Conservation (phyloP, 2,888 invertebrate species). For the Aphidius colemani region DNA sequence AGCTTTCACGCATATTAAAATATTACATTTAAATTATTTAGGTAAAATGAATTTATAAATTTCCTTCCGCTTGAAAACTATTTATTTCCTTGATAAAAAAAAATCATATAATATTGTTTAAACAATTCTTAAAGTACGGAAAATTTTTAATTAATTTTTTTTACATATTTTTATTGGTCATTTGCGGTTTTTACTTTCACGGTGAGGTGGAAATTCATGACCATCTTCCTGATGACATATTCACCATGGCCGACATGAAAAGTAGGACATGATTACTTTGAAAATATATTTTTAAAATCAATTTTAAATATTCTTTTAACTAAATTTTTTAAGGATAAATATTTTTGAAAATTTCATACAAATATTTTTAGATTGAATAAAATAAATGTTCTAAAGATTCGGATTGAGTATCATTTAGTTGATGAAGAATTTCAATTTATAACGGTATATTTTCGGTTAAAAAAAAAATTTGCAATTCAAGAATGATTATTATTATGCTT, state of each 20-base stretch:
- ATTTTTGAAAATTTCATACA: too few relatives aligned
- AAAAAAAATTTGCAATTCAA: constrained; percentile 23
- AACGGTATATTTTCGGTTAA: constrained; percentile 29
- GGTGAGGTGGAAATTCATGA: constrained; percentile 31
- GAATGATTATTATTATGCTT: background rate
- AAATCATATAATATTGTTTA: background rate
- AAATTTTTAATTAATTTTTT: background rate
- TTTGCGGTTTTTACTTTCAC: constrained; percentile 27
- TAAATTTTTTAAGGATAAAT: too few relatives aligned
- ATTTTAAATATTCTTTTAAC: too few relatives aligned
- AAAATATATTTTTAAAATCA: too few relatives aligned
- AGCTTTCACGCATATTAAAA: constrained; percentile 46
- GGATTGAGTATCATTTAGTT: too few relatives aligned
- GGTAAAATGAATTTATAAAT: constrained; percentile 29
- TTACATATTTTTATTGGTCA: background rate
- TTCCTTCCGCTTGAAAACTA: constrained; percentile 46
- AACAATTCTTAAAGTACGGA: background rate
- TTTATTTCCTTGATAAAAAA: constrained; percentile 28
- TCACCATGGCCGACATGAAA: constrained; percentile 11
- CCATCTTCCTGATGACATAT: constrained; percentile 33
- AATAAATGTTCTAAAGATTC: too few relatives aligned
- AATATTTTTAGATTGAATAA: too few relatives aligned
- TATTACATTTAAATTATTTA: constrained; percentile 35
- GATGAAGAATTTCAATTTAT: constrained; percentile 34
- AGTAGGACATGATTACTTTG: too few relatives aligned